A percentile compares a stretch with the other conserved stretches of the same genome.
Conservation (phyloP, 2,797 vertebrate species). For the Synanceia verrucosa region DNA sequence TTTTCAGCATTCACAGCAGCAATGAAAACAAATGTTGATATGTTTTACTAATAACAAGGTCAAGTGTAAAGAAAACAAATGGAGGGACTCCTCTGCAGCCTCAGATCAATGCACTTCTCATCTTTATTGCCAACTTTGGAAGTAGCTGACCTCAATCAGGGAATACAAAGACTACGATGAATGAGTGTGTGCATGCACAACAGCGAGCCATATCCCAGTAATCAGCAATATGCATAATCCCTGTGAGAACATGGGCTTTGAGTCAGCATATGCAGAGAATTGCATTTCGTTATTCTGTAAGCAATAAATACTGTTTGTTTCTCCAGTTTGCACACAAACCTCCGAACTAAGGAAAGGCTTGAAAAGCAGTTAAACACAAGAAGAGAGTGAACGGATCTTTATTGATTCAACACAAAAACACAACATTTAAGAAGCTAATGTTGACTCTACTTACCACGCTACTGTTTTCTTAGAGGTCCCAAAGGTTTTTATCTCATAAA, state of each 20-base stretch:
- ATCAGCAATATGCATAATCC: slow-evolving; percentile 57
- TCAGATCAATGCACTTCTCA: slow-evolving; percentile 47
- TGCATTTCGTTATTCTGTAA: slow-evolving; percentile 17
- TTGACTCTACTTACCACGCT: not conserved
- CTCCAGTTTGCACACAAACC: slow-evolving; percentile 23
- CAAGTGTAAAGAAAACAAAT: slow-evolving; percentile 40
- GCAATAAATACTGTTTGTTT: slow-evolving; percentile 19
- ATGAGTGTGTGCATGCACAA: slow-evolving; percentile 48
- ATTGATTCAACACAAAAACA: slow-evolving; percentile 4
- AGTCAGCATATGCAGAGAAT: slow-evolving; percentile 46
- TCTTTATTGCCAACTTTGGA: slow-evolving; percentile 40
- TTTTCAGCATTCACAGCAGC: slow-evolving; percentile 7
- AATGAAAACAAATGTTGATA: not conserved
- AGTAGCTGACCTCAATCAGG: slow-evolving; percentile 55
- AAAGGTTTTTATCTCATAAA: no score
- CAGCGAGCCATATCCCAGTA: slow-evolving; percentile 48
- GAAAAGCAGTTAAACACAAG: slow-evolving; percentile 9
- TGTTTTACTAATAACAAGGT: slow-evolving; percentile 38
- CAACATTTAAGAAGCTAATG: not conserved
- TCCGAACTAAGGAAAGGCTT: not conserved
- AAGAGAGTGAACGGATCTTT: not conserved
- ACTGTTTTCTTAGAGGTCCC: not conserved
- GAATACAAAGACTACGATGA: slow-evolving; percentile 48
- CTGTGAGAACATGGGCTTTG: slow-evolving; percentile 48
- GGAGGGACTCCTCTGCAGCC: slow-evolving; percentile 3